A percentile compares a stretch with the other conserved stretches of the same genome.
phyloP scores from a whole-genome alignment of 2,888 invertebrate species.

The Cheilosia pagana region DNA sequence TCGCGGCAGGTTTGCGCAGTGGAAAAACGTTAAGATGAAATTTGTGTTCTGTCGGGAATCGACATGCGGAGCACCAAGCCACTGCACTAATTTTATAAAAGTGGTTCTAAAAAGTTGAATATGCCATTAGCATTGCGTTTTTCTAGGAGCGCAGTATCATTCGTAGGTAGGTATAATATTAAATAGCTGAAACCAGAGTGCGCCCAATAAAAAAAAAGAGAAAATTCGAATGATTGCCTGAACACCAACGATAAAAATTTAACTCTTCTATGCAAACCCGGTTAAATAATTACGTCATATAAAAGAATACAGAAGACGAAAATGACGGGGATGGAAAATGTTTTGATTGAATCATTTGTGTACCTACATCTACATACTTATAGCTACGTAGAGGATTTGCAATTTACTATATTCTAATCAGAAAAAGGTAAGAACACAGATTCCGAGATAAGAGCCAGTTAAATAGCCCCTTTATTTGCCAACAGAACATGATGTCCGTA shows the following conservation, averaged over 20 bases:
- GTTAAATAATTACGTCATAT: background rate
- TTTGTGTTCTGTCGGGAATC: too few relatives aligned
- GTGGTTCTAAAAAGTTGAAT: too few relatives aligned
- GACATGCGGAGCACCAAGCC: too few relatives aligned
- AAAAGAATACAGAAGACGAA: background rate
- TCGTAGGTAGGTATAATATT: too few relatives aligned
- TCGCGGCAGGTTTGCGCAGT: too few relatives aligned
- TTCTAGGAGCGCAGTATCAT: too few relatives aligned
- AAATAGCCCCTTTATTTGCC: background rate
- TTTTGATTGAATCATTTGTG: background rate
- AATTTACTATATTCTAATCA: background rate
- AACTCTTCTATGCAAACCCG: background rate
- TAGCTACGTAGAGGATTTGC: background rate
- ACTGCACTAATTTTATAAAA: too few relatives aligned
- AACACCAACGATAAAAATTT: background rate
- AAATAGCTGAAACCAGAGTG: too few relatives aligned
- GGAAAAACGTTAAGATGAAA: too few relatives aligned
- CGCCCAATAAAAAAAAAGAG: too few relatives aligned
- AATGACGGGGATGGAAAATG: background rate
- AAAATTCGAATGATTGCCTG: too few relatives aligned
- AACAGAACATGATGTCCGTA: conserved; percentile 38
- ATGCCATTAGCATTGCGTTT: too few relatives aligned
- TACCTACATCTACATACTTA: background rate
- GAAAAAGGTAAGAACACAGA: background rate
- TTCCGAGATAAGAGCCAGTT: background rate